phyloP scores from a whole-genome alignment of 2,888 invertebrate species.

The Caenorhabditis afra region DNA sequence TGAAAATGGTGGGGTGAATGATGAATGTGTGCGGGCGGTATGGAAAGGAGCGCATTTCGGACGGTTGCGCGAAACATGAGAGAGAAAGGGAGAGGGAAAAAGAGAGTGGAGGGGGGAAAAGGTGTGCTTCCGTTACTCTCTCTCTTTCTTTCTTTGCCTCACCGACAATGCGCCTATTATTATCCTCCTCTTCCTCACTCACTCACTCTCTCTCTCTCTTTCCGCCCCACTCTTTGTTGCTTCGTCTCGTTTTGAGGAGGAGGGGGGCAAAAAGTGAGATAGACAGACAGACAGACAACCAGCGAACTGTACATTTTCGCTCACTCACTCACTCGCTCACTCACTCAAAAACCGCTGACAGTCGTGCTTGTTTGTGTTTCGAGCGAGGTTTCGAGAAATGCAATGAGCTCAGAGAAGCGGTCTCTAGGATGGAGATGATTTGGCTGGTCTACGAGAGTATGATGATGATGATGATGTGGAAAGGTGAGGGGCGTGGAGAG shows the following conservation, averaged over 20 bases:
- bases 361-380: no score
- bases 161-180: constrained; percentile 43
- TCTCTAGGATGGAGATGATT: no score
- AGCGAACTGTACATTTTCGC: neutral
- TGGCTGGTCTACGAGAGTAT: no score
- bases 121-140: constrained; percentile 48
- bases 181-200: constrained; percentile 36
- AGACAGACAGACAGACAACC: constrained; percentile 9
- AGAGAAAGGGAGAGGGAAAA: constrained; percentile 7
- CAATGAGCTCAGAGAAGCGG: no score
- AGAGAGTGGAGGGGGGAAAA: constrained; percentile 17
- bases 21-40: constrained; percentile 29
- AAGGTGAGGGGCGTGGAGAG: neutral
- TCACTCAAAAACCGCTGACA: neutral
- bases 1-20: constrained; percentile 43
- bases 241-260: neutral
- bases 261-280: constrained; percentile 1
- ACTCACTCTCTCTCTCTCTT: constrained; percentile 30
- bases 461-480: no score
- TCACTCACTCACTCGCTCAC: neutral
- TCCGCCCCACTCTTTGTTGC: constrained; percentile 2
- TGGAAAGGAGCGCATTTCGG: constrained; percentile 3
- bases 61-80: neutral
- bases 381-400: no score
- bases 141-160: no score